phyloP scores from a whole-genome alignment of 2,113 vertebrate species.

The Irena cyanogastra region DNA sequence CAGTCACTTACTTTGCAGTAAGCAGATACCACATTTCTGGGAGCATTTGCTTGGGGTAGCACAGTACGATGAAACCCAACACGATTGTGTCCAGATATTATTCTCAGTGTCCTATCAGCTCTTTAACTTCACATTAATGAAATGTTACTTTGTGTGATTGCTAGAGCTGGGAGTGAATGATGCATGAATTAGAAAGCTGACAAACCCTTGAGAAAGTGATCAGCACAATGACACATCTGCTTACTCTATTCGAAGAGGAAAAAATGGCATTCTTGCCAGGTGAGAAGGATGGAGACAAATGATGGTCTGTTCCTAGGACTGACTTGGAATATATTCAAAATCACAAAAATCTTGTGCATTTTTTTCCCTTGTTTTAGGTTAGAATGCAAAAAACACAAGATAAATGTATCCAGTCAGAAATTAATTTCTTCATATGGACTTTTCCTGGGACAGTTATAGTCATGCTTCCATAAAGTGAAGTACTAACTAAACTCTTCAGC shows the following conservation, averaged over 20 bases:
- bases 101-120: not conserved
- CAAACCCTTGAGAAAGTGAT: not conserved
- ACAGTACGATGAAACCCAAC: not conserved
- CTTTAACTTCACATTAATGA: constrained; percentile 14
- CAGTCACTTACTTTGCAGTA: not conserved
- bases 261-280: not conserved
- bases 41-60: not conserved
- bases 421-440: not conserved
- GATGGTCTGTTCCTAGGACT: not conserved
- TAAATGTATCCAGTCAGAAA: not conserved
- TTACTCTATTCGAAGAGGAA: not conserved
- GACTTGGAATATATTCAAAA: not conserved
- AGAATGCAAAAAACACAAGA: not conserved
- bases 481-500: not conserved
- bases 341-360: not conserved
- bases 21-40: not conserved
- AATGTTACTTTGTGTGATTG: not conserved
- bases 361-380: not conserved
- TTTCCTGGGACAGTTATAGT: not conserved
- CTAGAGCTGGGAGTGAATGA: not conserved
- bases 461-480: not conserved
- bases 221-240: not conserved
- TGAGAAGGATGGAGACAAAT: not conserved
- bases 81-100: not conserved
- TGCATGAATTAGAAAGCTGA: not conserved